Base-by-base conservation (phyloP, 2,888 invertebrate species). In the Octonoba sinensis region DNA sequence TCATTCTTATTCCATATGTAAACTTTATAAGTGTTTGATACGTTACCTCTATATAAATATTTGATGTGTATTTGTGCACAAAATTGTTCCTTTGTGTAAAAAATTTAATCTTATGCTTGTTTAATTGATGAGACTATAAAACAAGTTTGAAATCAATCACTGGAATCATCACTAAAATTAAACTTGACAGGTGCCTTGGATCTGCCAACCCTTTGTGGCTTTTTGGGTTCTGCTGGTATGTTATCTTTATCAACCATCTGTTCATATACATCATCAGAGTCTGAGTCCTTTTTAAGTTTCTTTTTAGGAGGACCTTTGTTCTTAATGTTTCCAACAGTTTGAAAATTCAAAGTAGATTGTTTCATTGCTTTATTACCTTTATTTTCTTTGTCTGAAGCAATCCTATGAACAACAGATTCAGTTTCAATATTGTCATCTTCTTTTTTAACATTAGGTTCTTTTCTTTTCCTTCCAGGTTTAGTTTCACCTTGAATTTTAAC, bases 151-250 rank as follows among this genome's bases (percentile, higher is more conserved):
- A 62, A 84, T 13, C 51, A 60, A 27, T 66, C 82, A 56, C 85
- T 84, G 20, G 86, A 85, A 24, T 87, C 87, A 16, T 87, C 90
- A 56, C 87, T 89, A 75, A 90, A 87, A 62, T 88, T 89, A 84
- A 91, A 91, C 62, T 89, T 90, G 56, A 90, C 87, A 12, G 90
- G 88, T 75, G 90, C 89, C 51, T 89, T 88, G 1, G 90, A 88
- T 22, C 92, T 89, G 0, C 91, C 91, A 15, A 62, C 47, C 15
- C 79, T 88, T 71, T 88, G 88, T 15, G 88, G 88, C 49, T 87
- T 87, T n/a, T n/a, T n/a, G n/a, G n/a, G n/a, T n/a, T n/a, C n/a
- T 0, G 87, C 62, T 16, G 54, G 46, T 0, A 46, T n/a, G 27
- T 49, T 18, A 15, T 56, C 75, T 20, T 66, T 72, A 24, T 82